Evolutionary conservation across 2,797 vertebrate species (phyloP), one percentile per base, ranked within the genome.

Genomic region (Cossypha polioptera): DNA sequence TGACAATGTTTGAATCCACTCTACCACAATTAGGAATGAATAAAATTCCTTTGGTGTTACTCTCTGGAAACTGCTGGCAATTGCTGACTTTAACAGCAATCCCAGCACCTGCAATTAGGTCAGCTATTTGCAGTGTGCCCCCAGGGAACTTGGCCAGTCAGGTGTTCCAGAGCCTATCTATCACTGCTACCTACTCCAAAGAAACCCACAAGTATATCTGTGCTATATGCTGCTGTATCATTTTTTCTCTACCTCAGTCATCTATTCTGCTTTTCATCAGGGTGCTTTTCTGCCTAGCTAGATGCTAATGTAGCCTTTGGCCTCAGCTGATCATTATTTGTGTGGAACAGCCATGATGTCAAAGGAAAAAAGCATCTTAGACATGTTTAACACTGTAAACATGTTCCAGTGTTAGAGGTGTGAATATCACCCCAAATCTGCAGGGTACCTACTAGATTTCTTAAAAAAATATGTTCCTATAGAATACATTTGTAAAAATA

Each of bases 91-190:
- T 31, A 87, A 69, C 16, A 82, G 66, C 53, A 79, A 71, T 48
- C 31, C 68, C 47, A 68, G 72, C 79, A 94, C 57, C 86, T 92
- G 90, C 87, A 96, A 93, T 88, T 89, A 88, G 94, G 91, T 97
- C 92, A 95, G 78, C 73, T 96, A 94, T 90, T 96, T 89, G 43
- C 45, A 85, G 92, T 51, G n/a, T 81, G 42, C 55, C 89, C 51
- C 38, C 1, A 2, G 94, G 85, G 83, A 96, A 47, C 28, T 35
- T 72, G 59, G 58, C 80, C 94, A 89, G 66, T 69, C 85, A 96
- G 86, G 80, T 95, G 82, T 94, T 95, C 87, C 48, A 66, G 25
- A 50, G 26, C 25, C 51, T 79, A 71, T 91, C 65, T 74, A 47
- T 88, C 93, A 95, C 33, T 83, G 74, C 43, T 93, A 72, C 40